Evolutionary conservation across 2,888 invertebrate species (phyloP), one percentile per base, ranked within the genome.

Genomic region (Globia sparganii): DNA sequence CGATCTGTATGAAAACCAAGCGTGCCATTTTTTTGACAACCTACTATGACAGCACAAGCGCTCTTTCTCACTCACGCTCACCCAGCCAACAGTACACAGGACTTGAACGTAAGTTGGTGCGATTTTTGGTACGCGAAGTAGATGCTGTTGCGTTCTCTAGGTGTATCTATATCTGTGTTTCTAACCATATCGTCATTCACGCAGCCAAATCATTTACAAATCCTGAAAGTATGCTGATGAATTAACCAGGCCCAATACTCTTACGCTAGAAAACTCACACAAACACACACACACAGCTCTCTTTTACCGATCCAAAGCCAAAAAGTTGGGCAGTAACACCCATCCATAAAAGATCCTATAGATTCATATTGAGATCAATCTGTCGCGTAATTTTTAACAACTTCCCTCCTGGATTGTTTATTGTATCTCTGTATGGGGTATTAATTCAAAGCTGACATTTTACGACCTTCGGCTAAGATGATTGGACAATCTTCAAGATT

Each of bases 381-480:
- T 37, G 13, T 56, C 28, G 61, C 21, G 34, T 59, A 81, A 70
- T 84, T 72, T 83, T 83, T 76, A 65, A 64, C 67, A 58, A 46
- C 46, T 31, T 61, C 28, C 31, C 76, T 73, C 86, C 64, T 68
- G 64, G 62, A 49, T 73, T 85, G 86, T 83, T 83, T 85, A 85
- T 73, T 65, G 18, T 68, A 77, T 68, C 86, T 70, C 70, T 68
- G 73, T 65, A 65, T 81, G 83, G 75, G 85, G 81, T 66, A 85
- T 37, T 56, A 31, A 77, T 73, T 58, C 58, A 64, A 49, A 59
- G 49, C 72, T 71, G 34, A 37, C 34, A 31, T 80, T 69, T 72
- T 62, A 62, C 75, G 68, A 85, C 68, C 56, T 65, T 64, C 56
- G 31, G 21, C 43, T 34, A 28, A 6, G n/a, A 53, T 53, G 46